Evolutionary conservation across 2,113 vertebrate genomes (phyloP).

Genomic region (Naja naja): DNA sequence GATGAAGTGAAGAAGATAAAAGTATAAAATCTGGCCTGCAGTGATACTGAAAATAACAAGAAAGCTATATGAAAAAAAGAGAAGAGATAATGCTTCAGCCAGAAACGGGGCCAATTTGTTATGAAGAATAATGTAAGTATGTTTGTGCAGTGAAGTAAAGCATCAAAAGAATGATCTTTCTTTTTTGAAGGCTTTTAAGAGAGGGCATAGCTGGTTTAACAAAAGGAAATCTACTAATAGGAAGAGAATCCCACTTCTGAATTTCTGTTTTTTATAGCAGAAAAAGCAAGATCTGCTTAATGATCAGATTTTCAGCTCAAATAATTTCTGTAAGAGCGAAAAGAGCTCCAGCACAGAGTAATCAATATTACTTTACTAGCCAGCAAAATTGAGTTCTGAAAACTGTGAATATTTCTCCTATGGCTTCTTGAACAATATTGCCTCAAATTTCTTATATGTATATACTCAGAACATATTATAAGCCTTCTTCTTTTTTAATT

Average conservation of each 20-base stretch:
- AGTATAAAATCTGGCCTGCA: not conserved
- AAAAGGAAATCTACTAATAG: constrained; percentile 8
- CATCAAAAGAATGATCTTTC: not conserved
- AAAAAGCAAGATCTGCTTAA: not conserved
- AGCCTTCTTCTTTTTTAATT: not conserved
- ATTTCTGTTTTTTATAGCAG: not conserved
- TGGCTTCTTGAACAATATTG: not conserved
- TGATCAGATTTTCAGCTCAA: not conserved
- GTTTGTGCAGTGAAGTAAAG: not conserved
- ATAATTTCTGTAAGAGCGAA: not conserved
- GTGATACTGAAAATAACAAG: not conserved
- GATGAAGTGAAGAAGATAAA: not conserved
- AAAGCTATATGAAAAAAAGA: not conserved
- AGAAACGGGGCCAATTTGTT: not conserved
- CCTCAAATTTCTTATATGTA: not conserved
- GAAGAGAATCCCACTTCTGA: not conserved
- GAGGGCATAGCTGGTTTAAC: not conserved
- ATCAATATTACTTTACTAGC: not conserved
- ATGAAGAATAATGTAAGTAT: not conserved
- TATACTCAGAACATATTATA: not conserved
- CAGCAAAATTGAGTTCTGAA: not conserved
- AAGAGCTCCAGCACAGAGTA: not conserved
- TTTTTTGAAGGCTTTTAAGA: not conserved
- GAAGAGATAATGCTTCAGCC: not conserved
- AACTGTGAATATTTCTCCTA: not conserved